phyloP scores from a whole-genome alignment of 2,797 vertebrate species.

The Crax fasciolata region DNA sequence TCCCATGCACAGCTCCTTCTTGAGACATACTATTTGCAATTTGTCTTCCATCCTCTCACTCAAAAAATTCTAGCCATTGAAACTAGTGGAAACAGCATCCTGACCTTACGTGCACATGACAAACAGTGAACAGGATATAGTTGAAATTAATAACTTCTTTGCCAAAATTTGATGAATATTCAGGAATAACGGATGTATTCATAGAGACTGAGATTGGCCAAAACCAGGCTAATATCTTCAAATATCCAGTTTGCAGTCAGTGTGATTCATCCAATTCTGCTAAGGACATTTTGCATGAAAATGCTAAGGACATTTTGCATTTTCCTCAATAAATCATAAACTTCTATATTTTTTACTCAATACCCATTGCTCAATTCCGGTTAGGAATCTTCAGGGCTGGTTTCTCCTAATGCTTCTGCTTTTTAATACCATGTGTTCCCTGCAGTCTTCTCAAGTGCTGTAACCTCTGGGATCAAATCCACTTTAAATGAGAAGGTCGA shows the following conservation, averaged over 20 bases:
- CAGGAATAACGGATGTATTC: constrained; percentile 12
- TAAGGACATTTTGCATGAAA: neutral
- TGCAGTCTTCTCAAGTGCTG: neutral
- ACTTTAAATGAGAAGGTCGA: neutral
- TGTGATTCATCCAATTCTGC: neutral
- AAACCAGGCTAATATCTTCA: neutral
- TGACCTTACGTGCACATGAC: too few species aligned
- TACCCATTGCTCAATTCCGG: neutral
- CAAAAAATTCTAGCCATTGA: neutral
- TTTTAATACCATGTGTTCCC: neutral
- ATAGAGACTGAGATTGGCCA: neutral
- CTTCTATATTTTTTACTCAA: neutral
- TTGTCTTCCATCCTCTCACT: neutral
- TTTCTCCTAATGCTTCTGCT: neutral
- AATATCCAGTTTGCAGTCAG: neutral
- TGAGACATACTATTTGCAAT: neutral
- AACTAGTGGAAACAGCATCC: neutral
- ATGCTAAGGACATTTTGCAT: neutral
- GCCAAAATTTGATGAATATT: neutral
- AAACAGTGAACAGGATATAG: neutral
- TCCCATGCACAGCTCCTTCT: neutral
- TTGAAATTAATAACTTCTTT: neutral
- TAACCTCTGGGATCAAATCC: neutral
- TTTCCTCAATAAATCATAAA: neutral
- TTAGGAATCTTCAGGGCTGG: neutral